Percentiles rank a stretch among this genome's conserved stretches.
Evolutionary conservation across 2,888 invertebrate species (phyloP).

Genomic region (Pristionchus mayeri): DNA sequence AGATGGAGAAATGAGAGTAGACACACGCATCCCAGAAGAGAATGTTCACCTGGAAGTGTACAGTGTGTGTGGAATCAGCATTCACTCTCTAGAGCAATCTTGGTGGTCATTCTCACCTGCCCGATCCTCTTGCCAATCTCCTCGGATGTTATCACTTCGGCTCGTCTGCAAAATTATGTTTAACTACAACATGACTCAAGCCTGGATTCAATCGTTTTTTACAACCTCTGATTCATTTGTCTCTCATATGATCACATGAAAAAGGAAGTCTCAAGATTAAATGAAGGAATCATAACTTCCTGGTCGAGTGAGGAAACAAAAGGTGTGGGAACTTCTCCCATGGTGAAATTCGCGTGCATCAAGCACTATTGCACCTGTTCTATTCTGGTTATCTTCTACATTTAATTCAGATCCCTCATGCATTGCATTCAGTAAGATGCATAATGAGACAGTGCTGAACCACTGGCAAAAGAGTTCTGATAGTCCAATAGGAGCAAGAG

Average conservation of each 20-base stretch:
- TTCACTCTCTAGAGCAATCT: no score
- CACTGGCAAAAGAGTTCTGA: no score
- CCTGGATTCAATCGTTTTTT: background rate
- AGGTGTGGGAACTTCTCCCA: background rate
- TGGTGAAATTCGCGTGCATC: background rate
- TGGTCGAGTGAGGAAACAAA: background rate
- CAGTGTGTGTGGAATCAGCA: no score
- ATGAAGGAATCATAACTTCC: no score
- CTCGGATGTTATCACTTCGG: background rate
- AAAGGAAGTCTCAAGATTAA: no score
- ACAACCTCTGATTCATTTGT: background rate
- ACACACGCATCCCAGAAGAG: constrained; percentile 64
- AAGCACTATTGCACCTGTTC: no score
- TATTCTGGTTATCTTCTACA: no score
- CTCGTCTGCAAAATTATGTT: constrained; percentile 2
- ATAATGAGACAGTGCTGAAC: no score
- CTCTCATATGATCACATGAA: no score
- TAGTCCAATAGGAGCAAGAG: no score
- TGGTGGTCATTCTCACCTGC: background rate
- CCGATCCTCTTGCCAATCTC: constrained; percentile 41
- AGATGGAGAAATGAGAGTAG: constrained; percentile 62
- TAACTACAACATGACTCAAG: background rate
- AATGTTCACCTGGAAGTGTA: constrained; percentile 59
- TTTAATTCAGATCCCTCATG: no score
- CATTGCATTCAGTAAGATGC: no score